Conservation (phyloP, 2,888 invertebrate species). For the Platycnemis pennipes region DNA sequence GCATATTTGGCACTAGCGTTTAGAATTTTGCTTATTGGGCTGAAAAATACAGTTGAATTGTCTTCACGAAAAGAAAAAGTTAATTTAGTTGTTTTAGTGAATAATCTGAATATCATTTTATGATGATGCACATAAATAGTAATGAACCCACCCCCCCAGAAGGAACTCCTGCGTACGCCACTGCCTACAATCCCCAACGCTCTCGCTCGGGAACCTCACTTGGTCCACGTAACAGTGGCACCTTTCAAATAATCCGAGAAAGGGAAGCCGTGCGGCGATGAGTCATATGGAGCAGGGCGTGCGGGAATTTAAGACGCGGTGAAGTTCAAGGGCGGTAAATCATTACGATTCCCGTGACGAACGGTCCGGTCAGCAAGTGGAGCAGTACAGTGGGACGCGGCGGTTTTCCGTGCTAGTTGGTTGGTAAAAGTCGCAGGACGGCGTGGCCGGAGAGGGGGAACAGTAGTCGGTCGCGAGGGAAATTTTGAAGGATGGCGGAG, state of each 20-base stretch:
- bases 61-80: no score
- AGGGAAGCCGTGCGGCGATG: neutral
- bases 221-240: neutral
- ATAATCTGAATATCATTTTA: no score
- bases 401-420: slow-evolving; percentile 54
- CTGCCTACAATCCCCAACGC: no score
- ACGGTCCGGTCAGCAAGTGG: slow-evolving; percentile 36
- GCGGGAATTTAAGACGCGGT: slow-evolving; percentile 24
- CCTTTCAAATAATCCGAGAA: neutral
- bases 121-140: no score
- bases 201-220: neutral
- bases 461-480: neutral
- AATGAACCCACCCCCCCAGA: no score
- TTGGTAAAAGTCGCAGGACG: slow-evolving; percentile 14
- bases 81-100: no score
- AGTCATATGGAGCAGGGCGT: neutral
- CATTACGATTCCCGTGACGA: neutral
- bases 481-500: neutral
- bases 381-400: slow-evolving; percentile 56
- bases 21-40: no score
- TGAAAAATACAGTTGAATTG: no score
- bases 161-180: no score
- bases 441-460: neutral
- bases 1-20: no score
- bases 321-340: slow-evolving; percentile 36